Evolutionary conservation across 2,113 vertebrate species (phyloP).

Genomic region (Oncorhynchus tshawytscha): DNA sequence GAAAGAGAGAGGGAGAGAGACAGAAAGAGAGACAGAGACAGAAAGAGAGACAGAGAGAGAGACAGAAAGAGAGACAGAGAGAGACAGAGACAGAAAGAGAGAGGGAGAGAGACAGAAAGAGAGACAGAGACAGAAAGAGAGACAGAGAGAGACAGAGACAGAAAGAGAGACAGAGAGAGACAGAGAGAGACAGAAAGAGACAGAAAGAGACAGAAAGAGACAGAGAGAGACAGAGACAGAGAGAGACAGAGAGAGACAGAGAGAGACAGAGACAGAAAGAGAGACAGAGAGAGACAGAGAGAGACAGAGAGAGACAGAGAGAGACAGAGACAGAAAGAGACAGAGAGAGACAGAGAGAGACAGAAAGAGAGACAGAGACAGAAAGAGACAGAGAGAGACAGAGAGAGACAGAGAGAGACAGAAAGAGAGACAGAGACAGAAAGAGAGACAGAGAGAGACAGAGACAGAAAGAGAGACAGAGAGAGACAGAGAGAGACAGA

Average conservation of each 20-base stretch:
- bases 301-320: neutral
- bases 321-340: neutral
- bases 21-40: neutral
- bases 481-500: neutral
- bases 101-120: neutral
- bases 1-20: neutral
- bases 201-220: no score
- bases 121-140: neutral
- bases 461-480: fast-evolving
- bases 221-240: no score
- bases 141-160: no score
- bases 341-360: neutral
- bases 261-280: fast-evolving
- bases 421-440: no score
- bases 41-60: neutral
- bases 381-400: no score
- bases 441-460: no score
- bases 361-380: neutral
- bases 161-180: neutral
- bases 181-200: no score
- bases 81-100: no score
- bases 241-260: no score
- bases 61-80: neutral
- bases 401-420: no score
- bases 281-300: neutral